Evolutionary conservation across 1,140 invertebrate genomes (phyloP).

Genomic region (Anoplophora glabripennis): DNA sequence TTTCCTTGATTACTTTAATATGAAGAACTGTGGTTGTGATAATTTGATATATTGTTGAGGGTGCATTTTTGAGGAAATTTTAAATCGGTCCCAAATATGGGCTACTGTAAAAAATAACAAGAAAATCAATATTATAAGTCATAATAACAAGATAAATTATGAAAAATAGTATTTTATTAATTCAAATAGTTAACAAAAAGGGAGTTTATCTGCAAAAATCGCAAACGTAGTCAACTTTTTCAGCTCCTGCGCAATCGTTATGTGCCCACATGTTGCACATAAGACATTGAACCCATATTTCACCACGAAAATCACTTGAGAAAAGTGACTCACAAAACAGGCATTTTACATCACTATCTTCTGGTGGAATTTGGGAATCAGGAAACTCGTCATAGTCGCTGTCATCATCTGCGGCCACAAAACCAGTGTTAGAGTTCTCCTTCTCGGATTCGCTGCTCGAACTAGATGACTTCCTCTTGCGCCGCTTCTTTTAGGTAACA

Average conservation of each 20-base stretch:
- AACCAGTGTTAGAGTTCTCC: not conserved
- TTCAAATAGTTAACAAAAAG: too few relatives aligned
- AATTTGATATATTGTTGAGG: too few relatives aligned
- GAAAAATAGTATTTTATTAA: not conserved
- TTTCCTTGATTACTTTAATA: too few relatives aligned
- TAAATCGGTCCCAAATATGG: not conserved
- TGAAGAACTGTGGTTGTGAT: too few relatives aligned
- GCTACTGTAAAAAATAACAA: not conserved
- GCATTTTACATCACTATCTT: conserved; percentile 9
- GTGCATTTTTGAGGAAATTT: too few relatives aligned
- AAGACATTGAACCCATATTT: conserved; percentile 29
- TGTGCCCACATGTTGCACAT: conserved; percentile 30
- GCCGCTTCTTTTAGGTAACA: too few relatives aligned
- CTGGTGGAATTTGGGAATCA: conserved; percentile 7
- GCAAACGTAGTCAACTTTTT: conserved; percentile 18
- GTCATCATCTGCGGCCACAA: conserved; percentile 6
- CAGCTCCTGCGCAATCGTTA: conserved; percentile 24
- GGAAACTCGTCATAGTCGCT: conserved; percentile 1
- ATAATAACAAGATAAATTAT: not conserved
- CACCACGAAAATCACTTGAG: conserved; percentile 22
- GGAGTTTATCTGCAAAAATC: conserved; percentile 1
- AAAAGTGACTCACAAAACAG: conserved; percentile 8
- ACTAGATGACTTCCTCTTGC: too few relatives aligned
- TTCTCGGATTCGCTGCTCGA: too few relatives aligned
- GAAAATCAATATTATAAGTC: not conserved